These are phyloP conservation scores for Aleiodes sp. DNA, from an alignment of 1,140 invertebrate species.

Conservation along the genomic window DNA sequence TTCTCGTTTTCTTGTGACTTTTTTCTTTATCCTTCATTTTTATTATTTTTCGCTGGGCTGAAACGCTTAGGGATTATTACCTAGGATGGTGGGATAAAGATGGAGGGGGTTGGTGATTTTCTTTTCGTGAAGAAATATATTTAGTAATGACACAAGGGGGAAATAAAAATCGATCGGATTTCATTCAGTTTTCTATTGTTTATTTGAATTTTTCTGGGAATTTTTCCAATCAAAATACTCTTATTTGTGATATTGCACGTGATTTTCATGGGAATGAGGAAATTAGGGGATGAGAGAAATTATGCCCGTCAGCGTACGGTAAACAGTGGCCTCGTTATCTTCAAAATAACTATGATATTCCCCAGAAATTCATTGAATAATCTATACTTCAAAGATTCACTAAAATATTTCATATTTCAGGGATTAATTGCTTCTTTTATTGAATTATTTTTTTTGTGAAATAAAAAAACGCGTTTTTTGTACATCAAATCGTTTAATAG, in stretches of 20 bases:
- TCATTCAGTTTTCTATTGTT: constrained; percentile 35
- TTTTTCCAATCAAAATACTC: too few species aligned
- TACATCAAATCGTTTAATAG: constrained; percentile 10
- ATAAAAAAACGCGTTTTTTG: neutral
- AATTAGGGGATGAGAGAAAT: constrained; percentile 35
- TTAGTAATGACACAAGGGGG: constrained; percentile 11
- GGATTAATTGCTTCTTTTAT: neutral
- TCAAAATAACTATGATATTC: neutral
- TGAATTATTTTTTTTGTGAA: neutral
- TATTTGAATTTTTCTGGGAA: constrained; percentile 28
- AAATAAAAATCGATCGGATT: constrained; percentile 19
- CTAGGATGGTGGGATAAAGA: neutral
- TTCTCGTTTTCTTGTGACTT: neutral
- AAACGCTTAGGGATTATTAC: neutral
- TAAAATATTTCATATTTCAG: neutral
- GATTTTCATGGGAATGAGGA: neutral
- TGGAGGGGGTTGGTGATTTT: neutral
- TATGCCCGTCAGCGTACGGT: constrained; percentile 35
- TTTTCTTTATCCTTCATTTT: neutral
- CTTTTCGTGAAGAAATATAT: constrained; percentile 1
- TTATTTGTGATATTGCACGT: neutral
- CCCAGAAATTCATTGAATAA: neutral
- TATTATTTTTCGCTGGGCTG: too few species aligned
- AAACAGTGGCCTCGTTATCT: constrained; percentile 29
- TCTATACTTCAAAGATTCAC: neutral